Base-by-base conservation (phyloP, 2,888 invertebrate genomes). In the Stenodera caucasica region DNA sequence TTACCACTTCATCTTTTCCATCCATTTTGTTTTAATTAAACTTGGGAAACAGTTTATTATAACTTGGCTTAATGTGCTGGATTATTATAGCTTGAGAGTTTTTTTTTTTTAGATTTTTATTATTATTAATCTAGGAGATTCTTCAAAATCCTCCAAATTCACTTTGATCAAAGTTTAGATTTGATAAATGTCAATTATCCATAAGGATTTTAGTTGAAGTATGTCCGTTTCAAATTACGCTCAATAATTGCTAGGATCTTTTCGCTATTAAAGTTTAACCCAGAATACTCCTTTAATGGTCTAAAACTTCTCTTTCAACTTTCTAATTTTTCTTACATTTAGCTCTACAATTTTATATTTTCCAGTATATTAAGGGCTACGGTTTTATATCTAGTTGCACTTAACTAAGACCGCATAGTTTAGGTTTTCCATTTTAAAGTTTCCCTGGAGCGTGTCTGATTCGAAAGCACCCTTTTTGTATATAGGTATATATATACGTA, bases 351-450 rank as follows among this genome's bases (percentile, higher is more conserved):
- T 12, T 18, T 2, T 45, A 18, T 18, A 45, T 45, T 18, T 52
- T 52, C 32, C 52, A 33, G 12, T 12, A 32, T 52, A 52, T 52
- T 52, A 52, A 52, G 32, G 33, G n/a, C n/a, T n/a, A n/a, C n/a
- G n/a, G n/a, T n/a, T n/a, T n/a, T n/a, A n/a, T n/a, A n/a, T n/a
- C n/a, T n/a, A n/a, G n/a, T 45, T 55, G 40, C 29, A 32, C 52
- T 52, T 21, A 52, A 52, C 52, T 32, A 32, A 32, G 21, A 52
- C 49, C 49, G 32, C 58, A 58, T 40, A 54, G 58, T 58, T 54
- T 58, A 32, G 63, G 18, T 45, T 45, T 66, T 68, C 69, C 54
- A 68, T 67, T 68, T 68, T 68, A 69, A 67, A 68, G 60, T 68
- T 63, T 59, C 66, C 49, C 30, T 53, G 63, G 55, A 65, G 64